phyloP scores from a whole-genome alignment of 2,888 invertebrate genomes.

The Anaspis maculata region DNA sequence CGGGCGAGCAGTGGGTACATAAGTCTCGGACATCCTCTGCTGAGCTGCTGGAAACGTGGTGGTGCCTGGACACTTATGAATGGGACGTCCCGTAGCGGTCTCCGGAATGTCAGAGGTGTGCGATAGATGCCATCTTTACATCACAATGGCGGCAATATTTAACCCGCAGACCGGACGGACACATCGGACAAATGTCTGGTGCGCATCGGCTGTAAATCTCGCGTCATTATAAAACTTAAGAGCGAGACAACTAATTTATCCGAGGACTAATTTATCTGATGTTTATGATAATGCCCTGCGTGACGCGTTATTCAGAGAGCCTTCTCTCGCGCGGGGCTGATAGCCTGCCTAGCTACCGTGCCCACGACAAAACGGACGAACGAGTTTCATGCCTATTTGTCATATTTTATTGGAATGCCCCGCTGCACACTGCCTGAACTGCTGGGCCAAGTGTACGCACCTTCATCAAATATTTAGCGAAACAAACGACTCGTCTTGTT shows the following conservation, averaged over 20 bases:
- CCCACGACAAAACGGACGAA: conserved; percentile 16
- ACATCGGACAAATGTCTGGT: conserved; percentile 21
- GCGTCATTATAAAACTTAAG: conserved; percentile 26
- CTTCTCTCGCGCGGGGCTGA: too few species aligned
- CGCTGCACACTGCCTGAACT: too few species aligned
- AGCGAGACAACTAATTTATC: background rate
- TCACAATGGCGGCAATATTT: conserved; percentile 40
- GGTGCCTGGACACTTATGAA: conserved; percentile 38
- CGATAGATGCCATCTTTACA: conserved; percentile 39
- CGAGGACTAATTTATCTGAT: conserved; percentile 31
- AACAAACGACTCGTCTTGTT: conserved; percentile 2
- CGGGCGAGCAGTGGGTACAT: too few species aligned
- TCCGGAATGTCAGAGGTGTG: conserved; percentile 30
- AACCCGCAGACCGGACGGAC: conserved; percentile 29
- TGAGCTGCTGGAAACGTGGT: too few species aligned
- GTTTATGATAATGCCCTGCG: conserved; percentile 37
- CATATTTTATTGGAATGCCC: conserved; percentile 24
- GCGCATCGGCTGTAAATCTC: conserved; percentile 33
- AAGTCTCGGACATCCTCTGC: too few species aligned
- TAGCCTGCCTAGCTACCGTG: too few species aligned
- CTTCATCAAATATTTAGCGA: conserved; percentile 5
- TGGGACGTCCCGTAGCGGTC: conserved; percentile 38
- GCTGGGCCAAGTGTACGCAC: too few species aligned
- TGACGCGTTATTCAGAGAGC: conserved; percentile 28
- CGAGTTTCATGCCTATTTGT: conserved; percentile 29